Conservation (phyloP, 2,888 invertebrate genomes). For the Sphecodes monilicornis region DNA sequence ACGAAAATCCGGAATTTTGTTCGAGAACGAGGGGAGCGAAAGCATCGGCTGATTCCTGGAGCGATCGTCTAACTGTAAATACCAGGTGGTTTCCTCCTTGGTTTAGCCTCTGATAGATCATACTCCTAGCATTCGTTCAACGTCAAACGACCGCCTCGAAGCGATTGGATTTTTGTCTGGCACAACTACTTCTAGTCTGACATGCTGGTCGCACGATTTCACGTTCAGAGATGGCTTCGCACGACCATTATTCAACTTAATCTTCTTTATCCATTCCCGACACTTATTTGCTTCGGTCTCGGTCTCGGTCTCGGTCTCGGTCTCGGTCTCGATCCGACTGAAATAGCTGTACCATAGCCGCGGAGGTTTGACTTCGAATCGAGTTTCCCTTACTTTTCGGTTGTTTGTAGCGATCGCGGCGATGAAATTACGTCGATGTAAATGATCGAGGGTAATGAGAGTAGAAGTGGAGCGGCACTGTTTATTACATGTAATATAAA, state of each 20-base stretch:
- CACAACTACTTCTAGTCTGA: conserved; percentile 43
- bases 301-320: no score
- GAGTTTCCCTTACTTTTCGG: neutral
- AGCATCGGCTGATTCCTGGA: conserved; percentile 68
- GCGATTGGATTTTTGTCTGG: conserved; percentile 54
- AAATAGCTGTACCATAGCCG: neutral
- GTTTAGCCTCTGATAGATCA: conserved; percentile 61
- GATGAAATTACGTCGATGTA: neutral
- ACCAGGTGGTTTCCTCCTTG: conserved; percentile 62
- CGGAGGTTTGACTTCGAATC: neutral
- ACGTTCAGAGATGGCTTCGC: conserved; percentile 24
- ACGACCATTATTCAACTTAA: neutral
- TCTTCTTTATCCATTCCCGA: conserved; percentile 21
- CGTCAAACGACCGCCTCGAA: conserved; percentile 19
- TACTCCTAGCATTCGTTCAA: conserved; percentile 48
- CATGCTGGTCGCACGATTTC: conserved; percentile 28
- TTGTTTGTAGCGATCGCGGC: neutral
- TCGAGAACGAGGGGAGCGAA: conserved; percentile 70
- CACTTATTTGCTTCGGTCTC: neutral
- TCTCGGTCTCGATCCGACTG: no score
- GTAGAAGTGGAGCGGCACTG: conserved; percentile 1
- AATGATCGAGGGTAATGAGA: conserved; percentile 13
- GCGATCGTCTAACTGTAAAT: conserved; percentile 75
- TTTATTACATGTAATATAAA: neutral
- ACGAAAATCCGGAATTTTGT: conserved; percentile 67